A percentile compares a stretch with the other conserved stretches of the same genome.
Evolutionary conservation across 2,113 vertebrate species (phyloP).

Genomic region (Cyanocitta stelleri): DNA sequence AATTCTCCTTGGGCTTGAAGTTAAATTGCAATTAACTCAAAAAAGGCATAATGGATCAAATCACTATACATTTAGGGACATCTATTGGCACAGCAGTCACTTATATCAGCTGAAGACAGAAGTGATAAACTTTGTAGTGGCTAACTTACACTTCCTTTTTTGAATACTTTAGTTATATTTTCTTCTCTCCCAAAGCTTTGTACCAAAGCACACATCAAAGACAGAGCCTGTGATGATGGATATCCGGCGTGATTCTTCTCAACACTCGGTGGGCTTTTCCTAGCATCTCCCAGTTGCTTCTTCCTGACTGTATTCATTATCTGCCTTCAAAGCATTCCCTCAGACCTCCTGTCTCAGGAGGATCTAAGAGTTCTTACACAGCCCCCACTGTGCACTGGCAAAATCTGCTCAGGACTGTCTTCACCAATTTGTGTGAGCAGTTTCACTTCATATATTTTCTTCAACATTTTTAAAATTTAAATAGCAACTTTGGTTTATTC

Average conservation of each 20-base stretch:
- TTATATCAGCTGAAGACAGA: neutral
- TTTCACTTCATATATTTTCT: neutral
- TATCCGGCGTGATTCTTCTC: neutral
- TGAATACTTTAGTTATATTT: neutral
- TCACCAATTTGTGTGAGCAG: neutral
- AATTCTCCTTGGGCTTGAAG: neutral
- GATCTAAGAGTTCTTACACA: neutral
- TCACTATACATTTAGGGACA: neutral
- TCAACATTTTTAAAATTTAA: neutral
- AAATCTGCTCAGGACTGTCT: neutral
- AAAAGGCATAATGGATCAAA: neutral
- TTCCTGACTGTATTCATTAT: neutral
- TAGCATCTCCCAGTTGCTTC: neutral
- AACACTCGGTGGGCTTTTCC: neutral
- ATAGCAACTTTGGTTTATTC: neutral
- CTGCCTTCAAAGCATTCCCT: constrained; percentile 12
- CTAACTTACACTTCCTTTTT: neutral
- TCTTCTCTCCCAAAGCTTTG: neutral
- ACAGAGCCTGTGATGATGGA: neutral
- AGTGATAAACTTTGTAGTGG: neutral
- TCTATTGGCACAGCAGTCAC: neutral
- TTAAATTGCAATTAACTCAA: neutral
- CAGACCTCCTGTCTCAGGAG: neutral
- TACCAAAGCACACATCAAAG: neutral
- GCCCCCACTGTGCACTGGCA: neutral